A percentile compares a stretch with the other conserved stretches of the same genome.
phyloP scores from a whole-genome alignment of 2,797 vertebrate genomes.

The Lepilemur septentrionalis region DNA sequence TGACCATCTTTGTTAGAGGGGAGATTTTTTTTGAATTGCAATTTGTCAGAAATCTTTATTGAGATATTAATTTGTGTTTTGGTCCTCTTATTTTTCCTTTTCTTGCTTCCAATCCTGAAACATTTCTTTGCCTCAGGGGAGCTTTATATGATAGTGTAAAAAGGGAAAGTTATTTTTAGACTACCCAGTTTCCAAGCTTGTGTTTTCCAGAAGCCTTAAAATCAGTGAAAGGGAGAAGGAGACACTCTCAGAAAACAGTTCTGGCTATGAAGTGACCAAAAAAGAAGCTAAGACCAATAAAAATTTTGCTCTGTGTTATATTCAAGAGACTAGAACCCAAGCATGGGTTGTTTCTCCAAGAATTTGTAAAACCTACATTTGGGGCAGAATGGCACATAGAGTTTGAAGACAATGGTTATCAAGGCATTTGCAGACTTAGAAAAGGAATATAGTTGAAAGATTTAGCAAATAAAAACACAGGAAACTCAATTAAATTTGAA shows the following conservation, averaged over 20 bases:
- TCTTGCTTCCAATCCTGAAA: not conserved
- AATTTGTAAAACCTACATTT: not conserved
- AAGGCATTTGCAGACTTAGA: not conserved
- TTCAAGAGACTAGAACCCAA: not conserved
- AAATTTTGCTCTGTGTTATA: not conserved
- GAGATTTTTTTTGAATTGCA: not conserved
- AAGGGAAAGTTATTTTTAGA: not conserved
- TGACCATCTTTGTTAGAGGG: not conserved
- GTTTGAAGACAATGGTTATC: not conserved
- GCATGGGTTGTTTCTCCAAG: not conserved
- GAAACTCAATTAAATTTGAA: not conserved
- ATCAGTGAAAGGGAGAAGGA: not conserved
- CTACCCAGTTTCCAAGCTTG: not conserved
- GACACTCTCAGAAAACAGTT: not conserved
- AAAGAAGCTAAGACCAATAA: not conserved
- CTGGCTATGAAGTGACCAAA: not conserved
- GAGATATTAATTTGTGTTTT: conserved; percentile 4
- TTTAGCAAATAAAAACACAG: conserved; percentile 18
- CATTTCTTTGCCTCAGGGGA: not conserved
- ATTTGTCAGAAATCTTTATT: not conserved
- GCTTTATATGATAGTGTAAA: not conserved
- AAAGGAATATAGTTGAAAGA: not conserved
- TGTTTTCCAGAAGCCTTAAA: conserved; percentile 19
- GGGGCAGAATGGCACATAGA: not conserved
- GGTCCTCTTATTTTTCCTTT: not conserved